These are phyloP conservation scores for Apamea anceps DNA, from an alignment of 2,888 invertebrate species.

Conservation along the genomic window DNA sequence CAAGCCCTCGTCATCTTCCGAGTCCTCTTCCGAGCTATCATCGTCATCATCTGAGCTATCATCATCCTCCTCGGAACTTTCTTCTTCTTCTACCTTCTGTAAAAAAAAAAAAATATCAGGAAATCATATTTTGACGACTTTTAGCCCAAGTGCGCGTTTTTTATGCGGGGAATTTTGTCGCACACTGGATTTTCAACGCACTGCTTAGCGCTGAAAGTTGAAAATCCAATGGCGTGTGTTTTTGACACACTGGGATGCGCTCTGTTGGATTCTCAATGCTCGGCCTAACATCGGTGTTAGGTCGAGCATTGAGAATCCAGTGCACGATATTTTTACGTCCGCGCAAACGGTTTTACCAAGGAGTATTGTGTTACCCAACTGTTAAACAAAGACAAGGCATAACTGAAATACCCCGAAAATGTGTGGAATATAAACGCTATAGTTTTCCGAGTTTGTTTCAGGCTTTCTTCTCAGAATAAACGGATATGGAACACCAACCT, in stretches of 20 bases:
- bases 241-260: not conserved
- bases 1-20: conserved; percentile 92
- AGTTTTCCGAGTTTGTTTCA: not conserved
- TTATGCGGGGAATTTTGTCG: not conserved
- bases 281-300: not conserved
- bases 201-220: not conserved
- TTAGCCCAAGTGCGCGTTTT: not conserved
- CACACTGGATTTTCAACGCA: not conserved
- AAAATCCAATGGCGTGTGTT: not conserved
- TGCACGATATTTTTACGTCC: not conserved
- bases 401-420: not conserved
- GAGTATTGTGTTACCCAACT: not conserved
- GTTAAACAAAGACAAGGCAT: not conserved
- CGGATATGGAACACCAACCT: not conserved
- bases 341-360: not conserved
- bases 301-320: not conserved
- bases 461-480: too few relatives aligned
- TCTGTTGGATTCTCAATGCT: not conserved
- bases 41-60: conserved; percentile 87
- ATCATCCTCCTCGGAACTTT: conserved; percentile 81
- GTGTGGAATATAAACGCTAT: not conserved
- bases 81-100: conserved; percentile 87
- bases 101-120: not conserved
- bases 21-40: conserved; percentile 90
- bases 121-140: not conserved